These are phyloP conservation scores for Phodopus roborovskii DNA, from an alignment of 2,113 vertebrate genomes.

Conservation along the genomic window DNA sequence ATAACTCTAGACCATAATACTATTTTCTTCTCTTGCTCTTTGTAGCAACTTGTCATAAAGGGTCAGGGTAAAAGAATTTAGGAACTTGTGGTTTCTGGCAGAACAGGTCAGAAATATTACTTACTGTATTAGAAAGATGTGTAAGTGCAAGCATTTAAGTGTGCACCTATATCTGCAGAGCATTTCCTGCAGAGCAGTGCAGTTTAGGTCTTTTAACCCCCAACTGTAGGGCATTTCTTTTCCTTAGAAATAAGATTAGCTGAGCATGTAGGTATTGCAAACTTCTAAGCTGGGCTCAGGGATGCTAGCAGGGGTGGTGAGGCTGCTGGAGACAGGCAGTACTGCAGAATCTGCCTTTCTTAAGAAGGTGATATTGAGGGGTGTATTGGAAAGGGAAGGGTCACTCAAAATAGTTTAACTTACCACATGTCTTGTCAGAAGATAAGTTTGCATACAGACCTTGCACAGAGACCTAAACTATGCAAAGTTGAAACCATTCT, in stretches of 20 bases:
- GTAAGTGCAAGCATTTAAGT: neutral
- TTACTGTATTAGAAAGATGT: neutral
- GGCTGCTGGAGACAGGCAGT: neutral
- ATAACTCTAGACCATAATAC: neutral
- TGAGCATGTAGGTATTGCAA: neutral
- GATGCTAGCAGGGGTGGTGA: neutral
- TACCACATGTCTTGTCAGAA: neutral
- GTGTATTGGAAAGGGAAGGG: neutral
- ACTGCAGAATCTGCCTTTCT: neutral
- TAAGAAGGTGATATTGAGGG: neutral
- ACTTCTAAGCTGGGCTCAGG: neutral
- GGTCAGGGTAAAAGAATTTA: neutral
- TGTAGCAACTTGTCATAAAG: neutral
- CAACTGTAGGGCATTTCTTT: neutral
- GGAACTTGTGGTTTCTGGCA: neutral
- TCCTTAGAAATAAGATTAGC: neutral
- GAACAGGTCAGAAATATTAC: neutral
- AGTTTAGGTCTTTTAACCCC: neutral
- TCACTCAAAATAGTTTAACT: neutral
- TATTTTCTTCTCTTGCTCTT: neutral
- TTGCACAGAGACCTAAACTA: neutral
- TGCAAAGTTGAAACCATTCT: neutral
- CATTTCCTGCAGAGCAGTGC: neutral
- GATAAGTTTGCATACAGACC: neutral
- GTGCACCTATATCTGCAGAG: neutral